These are phyloP conservation scores for Cinara cedri DNA, from an alignment of 2,888 invertebrate species.

Conservation along the genomic window DNA sequence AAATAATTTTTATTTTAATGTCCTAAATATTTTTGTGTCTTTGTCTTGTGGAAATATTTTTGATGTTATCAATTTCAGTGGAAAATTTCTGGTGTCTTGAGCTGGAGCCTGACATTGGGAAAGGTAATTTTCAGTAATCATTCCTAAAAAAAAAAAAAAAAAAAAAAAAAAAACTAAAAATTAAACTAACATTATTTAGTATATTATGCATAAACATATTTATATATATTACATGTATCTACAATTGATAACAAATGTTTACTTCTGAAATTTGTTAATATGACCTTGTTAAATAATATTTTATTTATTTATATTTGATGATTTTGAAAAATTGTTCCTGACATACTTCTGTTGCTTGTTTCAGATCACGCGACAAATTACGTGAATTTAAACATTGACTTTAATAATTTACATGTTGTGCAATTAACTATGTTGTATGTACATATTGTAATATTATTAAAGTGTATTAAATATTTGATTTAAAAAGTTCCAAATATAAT, in stretches of 20 bases:
- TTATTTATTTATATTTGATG: conserved; percentile 50
- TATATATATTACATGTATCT: conserved; percentile 27
- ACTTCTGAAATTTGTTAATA: conserved; percentile 53
- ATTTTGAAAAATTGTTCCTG: conserved; percentile 53
- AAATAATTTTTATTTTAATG: conserved; percentile 36
- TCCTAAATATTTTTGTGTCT: conserved; percentile 42
- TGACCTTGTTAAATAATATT: conserved; percentile 30
- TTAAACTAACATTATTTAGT: conserved; percentile 43
- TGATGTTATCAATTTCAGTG: conserved; percentile 56
- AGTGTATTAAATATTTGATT: conserved; percentile 51
- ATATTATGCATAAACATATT: conserved; percentile 15
- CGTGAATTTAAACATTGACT: conserved; percentile 46
- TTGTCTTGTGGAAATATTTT: conserved; percentile 55
- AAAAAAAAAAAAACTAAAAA: conserved; percentile 2
- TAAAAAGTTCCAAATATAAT: conserved; percentile 50
- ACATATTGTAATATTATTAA: conserved; percentile 57
- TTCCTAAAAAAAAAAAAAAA: conserved; percentile 11
- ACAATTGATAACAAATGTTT: conserved; percentile 46
- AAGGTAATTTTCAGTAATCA: conserved; percentile 42
- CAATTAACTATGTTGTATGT: conserved; percentile 56
- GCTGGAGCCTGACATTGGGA: conserved; percentile 54
- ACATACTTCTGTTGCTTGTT: conserved; percentile 56
- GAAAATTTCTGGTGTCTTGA: conserved; percentile 56
- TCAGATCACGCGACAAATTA: conserved; percentile 56
- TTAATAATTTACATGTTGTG: conserved; percentile 57